A percentile compares a stretch with the other conserved stretches of the same genome.
phyloP scores from a whole-genome alignment of 2,888 invertebrate genomes.

The Apamea crenata region DNA sequence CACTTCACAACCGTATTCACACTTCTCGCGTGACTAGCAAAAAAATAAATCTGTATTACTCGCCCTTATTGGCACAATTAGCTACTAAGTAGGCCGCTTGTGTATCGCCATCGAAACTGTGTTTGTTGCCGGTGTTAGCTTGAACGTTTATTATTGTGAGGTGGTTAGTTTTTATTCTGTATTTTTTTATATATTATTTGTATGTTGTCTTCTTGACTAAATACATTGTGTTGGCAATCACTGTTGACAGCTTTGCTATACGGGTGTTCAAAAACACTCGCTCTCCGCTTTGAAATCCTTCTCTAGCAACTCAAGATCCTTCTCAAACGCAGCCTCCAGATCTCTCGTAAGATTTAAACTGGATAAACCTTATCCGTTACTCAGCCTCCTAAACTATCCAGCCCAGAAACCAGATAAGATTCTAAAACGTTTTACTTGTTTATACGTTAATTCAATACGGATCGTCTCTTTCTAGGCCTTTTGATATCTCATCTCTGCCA shows the following conservation, averaged over 20 bases:
- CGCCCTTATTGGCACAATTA: conserved; percentile 77
- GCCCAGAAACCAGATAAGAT: conserved; percentile 43
- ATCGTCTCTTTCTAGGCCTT: conserved; percentile 55
- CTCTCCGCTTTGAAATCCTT: conserved; percentile 1
- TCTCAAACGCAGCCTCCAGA: conserved; percentile 15
- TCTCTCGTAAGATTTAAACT: conserved; percentile 34
- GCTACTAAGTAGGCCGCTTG: conserved; percentile 61
- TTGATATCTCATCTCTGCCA: conserved; percentile 55
- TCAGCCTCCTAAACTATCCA: conserved; percentile 30
- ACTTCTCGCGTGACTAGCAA: conserved; percentile 78
- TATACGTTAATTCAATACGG: conserved; percentile 51
- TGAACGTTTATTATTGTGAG: conserved; percentile 24
- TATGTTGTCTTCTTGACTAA: not conserved
- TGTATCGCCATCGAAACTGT: conserved; percentile 57
- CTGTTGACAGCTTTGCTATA: not conserved
- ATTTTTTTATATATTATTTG: not conserved
- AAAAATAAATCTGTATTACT: conserved; percentile 76
- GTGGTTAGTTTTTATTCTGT: conserved; percentile 1
- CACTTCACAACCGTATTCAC: conserved; percentile 71
- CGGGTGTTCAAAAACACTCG: not conserved
- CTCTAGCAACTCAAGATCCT: not conserved
- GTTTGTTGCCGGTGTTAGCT: conserved; percentile 45
- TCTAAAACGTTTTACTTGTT: conserved; percentile 53
- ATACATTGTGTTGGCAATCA: not conserved
- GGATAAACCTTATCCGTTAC: conserved; percentile 30